Conservation (phyloP, 2,888 invertebrate species). For the Plusia festucae region DNA sequence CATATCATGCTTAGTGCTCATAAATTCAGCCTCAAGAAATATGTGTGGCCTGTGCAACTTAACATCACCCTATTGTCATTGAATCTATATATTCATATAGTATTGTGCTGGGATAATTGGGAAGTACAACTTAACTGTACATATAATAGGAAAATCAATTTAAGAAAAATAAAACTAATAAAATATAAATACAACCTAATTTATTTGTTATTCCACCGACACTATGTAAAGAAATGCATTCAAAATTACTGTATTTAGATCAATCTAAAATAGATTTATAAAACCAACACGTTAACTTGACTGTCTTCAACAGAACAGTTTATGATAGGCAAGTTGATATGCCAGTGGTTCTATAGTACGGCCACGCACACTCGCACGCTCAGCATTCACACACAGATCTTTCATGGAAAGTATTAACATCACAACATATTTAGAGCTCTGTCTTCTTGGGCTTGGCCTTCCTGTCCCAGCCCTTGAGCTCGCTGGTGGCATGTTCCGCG, state of each 20-base stretch:
- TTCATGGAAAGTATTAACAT: slow-evolving; percentile 76
- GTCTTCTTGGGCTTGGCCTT: slow-evolving; percentile 91
- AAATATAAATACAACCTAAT: slow-evolving; percentile 86
- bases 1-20: too few relatives aligned
- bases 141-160: neutral
- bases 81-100: too few relatives aligned
- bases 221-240: slow-evolving; percentile 84
- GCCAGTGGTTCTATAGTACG: slow-evolving; percentile 50
- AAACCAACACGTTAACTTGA: slow-evolving; percentile 59
- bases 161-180: slow-evolving; percentile 63
- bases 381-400: slow-evolving; percentile 82
- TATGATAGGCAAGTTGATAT: slow-evolving; percentile 23
- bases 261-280: slow-evolving; percentile 69
- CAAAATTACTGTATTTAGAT: slow-evolving; percentile 87
- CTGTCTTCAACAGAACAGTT: slow-evolving; percentile 37
- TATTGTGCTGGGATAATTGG: too few relatives aligned
- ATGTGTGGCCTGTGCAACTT: too few relatives aligned
- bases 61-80: too few relatives aligned
- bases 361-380: slow-evolving; percentile 59
- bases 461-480: slow-evolving; percentile 96
- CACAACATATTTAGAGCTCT: slow-evolving; percentile 80
- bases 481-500: slow-evolving; percentile 96
- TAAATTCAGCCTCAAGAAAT: too few relatives aligned
- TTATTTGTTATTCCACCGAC: slow-evolving; percentile 82
- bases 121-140: too few relatives aligned